A percentile compares a stretch with the other conserved stretches of the same genome.
phyloP scores from a whole-genome alignment of 2,888 invertebrate species.

The Macrosiphum euphorbiae region DNA sequence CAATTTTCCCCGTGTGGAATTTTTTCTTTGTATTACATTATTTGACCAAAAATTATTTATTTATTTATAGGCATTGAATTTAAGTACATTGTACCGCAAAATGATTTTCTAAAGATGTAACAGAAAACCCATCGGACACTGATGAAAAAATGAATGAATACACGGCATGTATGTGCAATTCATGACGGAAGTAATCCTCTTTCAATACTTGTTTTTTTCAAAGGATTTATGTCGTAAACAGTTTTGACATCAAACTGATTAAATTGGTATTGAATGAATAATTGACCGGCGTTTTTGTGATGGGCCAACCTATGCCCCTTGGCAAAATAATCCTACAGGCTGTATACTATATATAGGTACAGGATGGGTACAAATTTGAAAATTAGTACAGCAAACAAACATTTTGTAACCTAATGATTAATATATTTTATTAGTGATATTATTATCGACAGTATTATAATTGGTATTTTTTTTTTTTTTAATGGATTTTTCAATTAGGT shows the following conservation, averaged over 20 bases:
- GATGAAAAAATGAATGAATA: not conserved
- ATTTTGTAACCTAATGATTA: not conserved
- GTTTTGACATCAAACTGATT: conserved; percentile 28
- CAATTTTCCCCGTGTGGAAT: not conserved
- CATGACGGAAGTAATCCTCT: conserved; percentile 19
- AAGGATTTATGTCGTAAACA: conserved; percentile 35
- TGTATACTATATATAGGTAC: not conserved
- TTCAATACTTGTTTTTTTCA: conserved; percentile 34
- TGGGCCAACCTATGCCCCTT: not conserved
- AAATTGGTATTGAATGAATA: conserved; percentile 20
- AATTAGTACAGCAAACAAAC: not conserved
- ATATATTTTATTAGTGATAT: not conserved
- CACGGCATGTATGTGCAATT: not conserved
- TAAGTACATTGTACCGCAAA: not conserved
- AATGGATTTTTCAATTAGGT: not conserved
- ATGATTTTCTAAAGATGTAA: not conserved
- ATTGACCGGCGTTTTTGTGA: not conserved
- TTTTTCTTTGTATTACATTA: not conserved
- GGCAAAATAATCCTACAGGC: not conserved
- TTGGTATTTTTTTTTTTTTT: not conserved
- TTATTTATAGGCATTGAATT: not conserved
- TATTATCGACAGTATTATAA: not conserved
- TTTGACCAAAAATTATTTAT: not conserved
- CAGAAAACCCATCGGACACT: not conserved
- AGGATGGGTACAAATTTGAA: not conserved